Evolutionary conservation across 2,797 vertebrate genomes (phyloP), one percentile per base, ranked within the genome.

Genomic region (Myotis planiceps): DNA sequence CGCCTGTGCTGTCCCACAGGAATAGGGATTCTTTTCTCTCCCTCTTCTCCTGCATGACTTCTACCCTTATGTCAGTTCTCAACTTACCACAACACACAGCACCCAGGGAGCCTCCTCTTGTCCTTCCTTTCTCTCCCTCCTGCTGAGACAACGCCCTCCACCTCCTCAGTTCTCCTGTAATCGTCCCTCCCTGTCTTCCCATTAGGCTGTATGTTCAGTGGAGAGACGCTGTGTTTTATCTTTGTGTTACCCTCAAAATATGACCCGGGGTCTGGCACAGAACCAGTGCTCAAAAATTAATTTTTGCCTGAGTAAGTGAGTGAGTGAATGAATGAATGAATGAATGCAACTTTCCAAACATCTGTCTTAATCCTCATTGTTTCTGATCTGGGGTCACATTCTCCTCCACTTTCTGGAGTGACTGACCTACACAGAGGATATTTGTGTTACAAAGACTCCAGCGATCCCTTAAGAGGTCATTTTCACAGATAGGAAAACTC

Each of bases 1-100:
- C 1, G 0, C 21, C 47, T 1, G 12, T 45, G 21, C 3, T 0
- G 12, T 7, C 45, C 3, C 25, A 6, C 9, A 3, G 0, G 14
- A 21, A 12, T 10, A 27, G 4, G 4, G 39, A 16, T 6, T 19
- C 23, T 55, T 84, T 47, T n/a, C 9, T 9, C 53, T 10, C 37
- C 25, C 8, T 42, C n/a, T 80, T 47, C n/a, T 58, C 47, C 15
- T 25, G 51, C 8, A 3, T 68, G 25, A 5, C 39, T 89, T 55
- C 76, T 55, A 32, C n/a, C 6, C n/a, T 39, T 9, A 9, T 16
- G 32, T 21, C 37, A 66, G 45, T n/a, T 72, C 65, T 81, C 42
- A 42, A n/a, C n/a, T 37, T 32, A 9, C 32, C 21, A 29, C 16
- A 5, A 1, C 9, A 34, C n/a, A 37, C 1, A 1, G n/a, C 21